A percentile compares a stretch with the other conserved stretches of the same genome.
phyloP scores from a whole-genome alignment of 1,140 invertebrate species.

The Drosophila orosa region DNA sequence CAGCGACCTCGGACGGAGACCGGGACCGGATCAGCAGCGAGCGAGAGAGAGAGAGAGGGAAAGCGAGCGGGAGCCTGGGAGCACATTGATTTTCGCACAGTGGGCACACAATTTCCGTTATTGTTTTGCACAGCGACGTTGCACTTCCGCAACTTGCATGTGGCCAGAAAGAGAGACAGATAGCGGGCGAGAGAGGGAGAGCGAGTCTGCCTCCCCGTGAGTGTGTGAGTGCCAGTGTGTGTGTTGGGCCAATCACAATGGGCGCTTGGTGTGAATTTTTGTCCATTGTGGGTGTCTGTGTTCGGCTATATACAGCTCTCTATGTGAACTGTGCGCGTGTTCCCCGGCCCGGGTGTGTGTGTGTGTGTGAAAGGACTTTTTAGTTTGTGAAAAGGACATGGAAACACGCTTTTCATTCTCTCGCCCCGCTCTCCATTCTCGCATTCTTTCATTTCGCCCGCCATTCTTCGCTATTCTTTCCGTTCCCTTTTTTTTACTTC shows the following conservation, averaged over 20 bases:
- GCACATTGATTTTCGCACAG: slow-evolving; percentile 54
- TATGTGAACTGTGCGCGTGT: slow-evolving; percentile 48
- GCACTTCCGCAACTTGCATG: slow-evolving; percentile 68
- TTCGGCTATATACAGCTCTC: slow-evolving; percentile 73
- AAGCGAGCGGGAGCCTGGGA: slow-evolving; percentile 12
- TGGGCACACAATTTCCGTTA: slow-evolving; percentile 78
- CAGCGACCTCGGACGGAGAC: slow-evolving; percentile 51
- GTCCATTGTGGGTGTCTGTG: slow-evolving; percentile 79
- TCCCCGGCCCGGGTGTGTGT: slow-evolving; percentile 38
- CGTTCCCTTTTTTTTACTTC: slow-evolving; percentile 36
- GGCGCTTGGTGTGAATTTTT: slow-evolving; percentile 80
- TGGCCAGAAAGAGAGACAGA: slow-evolving; percentile 34
- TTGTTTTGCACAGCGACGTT: slow-evolving; percentile 76
- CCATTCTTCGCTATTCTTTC: slow-evolving; percentile 56
- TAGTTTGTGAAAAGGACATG: slow-evolving; percentile 81
- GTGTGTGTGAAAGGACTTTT: slow-evolving; percentile 76
- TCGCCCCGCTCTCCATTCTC: slow-evolving; percentile 57
- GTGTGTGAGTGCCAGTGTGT: slow-evolving; percentile 19
- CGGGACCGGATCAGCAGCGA: neutral
- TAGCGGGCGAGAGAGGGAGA: slow-evolving; percentile 20
- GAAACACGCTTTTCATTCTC: slow-evolving; percentile 80
- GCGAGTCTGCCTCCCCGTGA: slow-evolving; percentile 9
- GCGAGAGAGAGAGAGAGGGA: slow-evolving; percentile 5
- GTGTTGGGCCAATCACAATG: slow-evolving; percentile 79
- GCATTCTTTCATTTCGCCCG: slow-evolving; percentile 69